Conservation (phyloP, 2,797 vertebrate genomes). For the Notamacropus eugenii region DNA sequence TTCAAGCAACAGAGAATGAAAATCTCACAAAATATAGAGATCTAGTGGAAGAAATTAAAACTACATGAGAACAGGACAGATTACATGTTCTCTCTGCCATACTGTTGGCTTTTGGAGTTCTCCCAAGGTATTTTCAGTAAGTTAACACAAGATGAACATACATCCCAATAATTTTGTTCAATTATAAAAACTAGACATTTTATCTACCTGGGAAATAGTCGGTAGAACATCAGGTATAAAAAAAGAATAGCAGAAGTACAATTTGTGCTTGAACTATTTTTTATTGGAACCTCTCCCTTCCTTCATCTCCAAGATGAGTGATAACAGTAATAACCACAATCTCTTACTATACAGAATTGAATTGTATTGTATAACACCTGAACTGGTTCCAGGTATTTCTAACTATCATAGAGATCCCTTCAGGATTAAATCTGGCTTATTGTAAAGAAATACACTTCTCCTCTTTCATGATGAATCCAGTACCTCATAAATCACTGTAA, state of each 20-base stretch:
- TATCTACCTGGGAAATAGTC: neutral
- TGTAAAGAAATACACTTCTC: neutral
- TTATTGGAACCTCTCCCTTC: neutral
- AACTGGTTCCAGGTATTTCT: neutral
- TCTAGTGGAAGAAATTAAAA: neutral
- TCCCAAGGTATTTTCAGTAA: neutral
- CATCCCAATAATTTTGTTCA: neutral
- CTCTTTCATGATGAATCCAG: neutral
- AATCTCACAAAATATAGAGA: neutral
- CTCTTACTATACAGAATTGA: neutral
- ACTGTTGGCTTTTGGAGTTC: neutral
- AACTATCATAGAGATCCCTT: neutral
- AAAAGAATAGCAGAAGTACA: neutral
- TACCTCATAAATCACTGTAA: neutral
- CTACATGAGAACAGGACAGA: neutral
- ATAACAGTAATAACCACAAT: neutral
- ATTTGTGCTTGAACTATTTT: neutral
- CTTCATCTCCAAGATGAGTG: neutral
- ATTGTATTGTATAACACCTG: neutral
- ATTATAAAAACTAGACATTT: neutral
- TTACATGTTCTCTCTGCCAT: neutral
- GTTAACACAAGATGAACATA: neutral
- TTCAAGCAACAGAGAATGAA: neutral
- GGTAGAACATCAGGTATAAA: neutral
- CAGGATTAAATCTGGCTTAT: neutral